These are phyloP conservation scores for Bombus consobrinus DNA, from an alignment of 1,140 invertebrate genomes.

Conservation along the genomic window DNA sequence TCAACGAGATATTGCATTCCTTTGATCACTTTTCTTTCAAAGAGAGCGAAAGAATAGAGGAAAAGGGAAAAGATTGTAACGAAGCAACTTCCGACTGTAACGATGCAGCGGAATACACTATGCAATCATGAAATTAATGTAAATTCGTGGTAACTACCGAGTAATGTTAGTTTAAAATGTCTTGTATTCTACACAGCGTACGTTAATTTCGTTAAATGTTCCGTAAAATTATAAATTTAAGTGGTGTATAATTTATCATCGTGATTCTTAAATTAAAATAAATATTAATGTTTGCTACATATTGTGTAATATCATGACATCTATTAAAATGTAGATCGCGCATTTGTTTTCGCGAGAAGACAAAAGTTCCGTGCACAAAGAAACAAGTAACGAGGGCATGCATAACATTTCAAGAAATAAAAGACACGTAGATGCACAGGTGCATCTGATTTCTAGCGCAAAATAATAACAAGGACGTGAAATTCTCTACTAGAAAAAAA, in stretches of 20 bases:
- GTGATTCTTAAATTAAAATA: neutral
- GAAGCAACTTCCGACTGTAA: neutral
- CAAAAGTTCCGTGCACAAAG: conserved; percentile 20
- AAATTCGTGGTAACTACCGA: neutral
- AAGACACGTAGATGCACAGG: conserved; percentile 29
- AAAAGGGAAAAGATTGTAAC: neutral
- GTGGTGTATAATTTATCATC: neutral
- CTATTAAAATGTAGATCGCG: conserved; percentile 4
- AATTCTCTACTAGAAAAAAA: neutral
- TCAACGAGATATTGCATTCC: neutral
- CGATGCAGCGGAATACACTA: neutral
- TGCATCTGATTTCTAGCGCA: conserved; percentile 30
- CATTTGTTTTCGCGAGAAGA: neutral
- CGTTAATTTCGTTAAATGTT: neutral
- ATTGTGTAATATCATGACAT: neutral
- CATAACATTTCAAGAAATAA: conserved; percentile 42
- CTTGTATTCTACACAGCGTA: too few species aligned
- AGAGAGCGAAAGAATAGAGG: neutral
- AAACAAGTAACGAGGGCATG: neutral
- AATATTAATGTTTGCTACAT: neutral
- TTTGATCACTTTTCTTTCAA: neutral
- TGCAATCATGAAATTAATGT: neutral
- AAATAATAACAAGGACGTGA: conserved; percentile 7
- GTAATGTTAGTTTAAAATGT: neutral
- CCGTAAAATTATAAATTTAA: neutral